Percentiles rank a stretch among this genome's conserved stretches.
Evolutionary conservation across 2,888 invertebrate species (phyloP).

Genomic region (Microctonus hyperodae): DNA sequence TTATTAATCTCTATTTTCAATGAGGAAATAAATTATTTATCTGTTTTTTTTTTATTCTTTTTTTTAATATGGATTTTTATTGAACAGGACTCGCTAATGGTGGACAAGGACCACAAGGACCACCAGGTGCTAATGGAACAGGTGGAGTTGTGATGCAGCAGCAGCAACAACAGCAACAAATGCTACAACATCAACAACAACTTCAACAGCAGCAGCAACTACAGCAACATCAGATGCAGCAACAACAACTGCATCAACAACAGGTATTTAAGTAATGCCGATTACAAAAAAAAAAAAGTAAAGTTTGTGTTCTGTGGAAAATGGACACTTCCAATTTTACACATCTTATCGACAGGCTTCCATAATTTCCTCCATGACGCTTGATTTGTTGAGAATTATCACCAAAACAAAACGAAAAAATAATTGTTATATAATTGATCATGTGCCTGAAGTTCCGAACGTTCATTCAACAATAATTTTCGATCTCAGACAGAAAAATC

Average conservation of each 20-base stretch:
- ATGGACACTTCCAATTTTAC: background rate
- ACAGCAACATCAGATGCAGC: constrained; percentile 64
- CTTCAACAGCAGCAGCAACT: constrained; percentile 69
- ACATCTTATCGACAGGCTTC: background rate
- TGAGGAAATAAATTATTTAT: no score
- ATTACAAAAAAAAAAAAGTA: constrained; percentile 18
- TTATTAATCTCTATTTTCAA: background rate
- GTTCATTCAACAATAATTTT: no score
- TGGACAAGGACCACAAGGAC: constrained; percentile 52
- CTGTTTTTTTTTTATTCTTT: no score
- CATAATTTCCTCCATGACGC: background rate
- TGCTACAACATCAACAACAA: constrained; percentile 64
- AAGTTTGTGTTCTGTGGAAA: background rate
- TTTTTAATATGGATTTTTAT: background rate
- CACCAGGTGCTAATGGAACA: constrained; percentile 51
- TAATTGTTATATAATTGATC: background rate
- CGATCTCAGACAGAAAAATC: no score
- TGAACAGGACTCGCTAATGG: constrained; percentile 54
- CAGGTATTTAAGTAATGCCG: constrained; percentile 62
- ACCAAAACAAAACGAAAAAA: background rate
- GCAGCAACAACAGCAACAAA: constrained; percentile 61
- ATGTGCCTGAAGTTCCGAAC: no score
- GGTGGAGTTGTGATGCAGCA: constrained; percentile 55
- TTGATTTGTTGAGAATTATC: background rate
- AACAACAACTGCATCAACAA: constrained; percentile 68